Conservation (phyloP, 92 coral and sea anemone genomes). For the Heliopora coerulea region DNA sequence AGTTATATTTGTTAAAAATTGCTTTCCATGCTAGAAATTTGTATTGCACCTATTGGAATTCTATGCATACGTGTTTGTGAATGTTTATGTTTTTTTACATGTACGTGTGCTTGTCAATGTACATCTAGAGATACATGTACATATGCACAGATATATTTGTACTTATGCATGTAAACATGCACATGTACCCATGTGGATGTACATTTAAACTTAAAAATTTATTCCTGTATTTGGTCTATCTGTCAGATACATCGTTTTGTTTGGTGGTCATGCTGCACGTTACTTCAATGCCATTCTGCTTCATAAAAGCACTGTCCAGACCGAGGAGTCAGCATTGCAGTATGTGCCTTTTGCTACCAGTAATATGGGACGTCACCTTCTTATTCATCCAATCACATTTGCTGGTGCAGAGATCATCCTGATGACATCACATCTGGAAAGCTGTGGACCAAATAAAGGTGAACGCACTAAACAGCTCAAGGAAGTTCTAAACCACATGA, state of each 20-base stretch:
- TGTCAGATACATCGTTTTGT: constrained; percentile 41
- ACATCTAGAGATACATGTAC: too few relatives aligned
- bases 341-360: constrained; percentile 50
- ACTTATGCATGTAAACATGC: too few relatives aligned
- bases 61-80: too few relatives aligned
- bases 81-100: too few relatives aligned
- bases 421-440: constrained; percentile 96
- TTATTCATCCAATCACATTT: constrained; percentile 70
- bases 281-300: constrained; percentile 78
- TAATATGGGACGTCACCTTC: constrained; percentile 82
- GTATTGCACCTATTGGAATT: too few relatives aligned
- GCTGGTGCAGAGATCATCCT: constrained; percentile 54
- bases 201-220: too few relatives aligned
- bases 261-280: constrained; percentile 31
- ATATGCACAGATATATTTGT: too few relatives aligned
- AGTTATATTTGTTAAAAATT: too few relatives aligned
- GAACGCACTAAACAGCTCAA: constrained; percentile 75
- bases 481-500: constrained; percentile 54
- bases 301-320: constrained; percentile 57
- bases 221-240: too few relatives aligned
- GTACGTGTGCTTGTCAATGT: too few relatives aligned
- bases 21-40: too few relatives aligned
- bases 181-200: too few relatives aligned
- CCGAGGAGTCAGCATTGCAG: constrained; percentile 43
- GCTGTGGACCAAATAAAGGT: constrained; percentile 49